Base-by-base conservation (phyloP, 2,113 vertebrate species). In the Platichthys flesus region DNA sequence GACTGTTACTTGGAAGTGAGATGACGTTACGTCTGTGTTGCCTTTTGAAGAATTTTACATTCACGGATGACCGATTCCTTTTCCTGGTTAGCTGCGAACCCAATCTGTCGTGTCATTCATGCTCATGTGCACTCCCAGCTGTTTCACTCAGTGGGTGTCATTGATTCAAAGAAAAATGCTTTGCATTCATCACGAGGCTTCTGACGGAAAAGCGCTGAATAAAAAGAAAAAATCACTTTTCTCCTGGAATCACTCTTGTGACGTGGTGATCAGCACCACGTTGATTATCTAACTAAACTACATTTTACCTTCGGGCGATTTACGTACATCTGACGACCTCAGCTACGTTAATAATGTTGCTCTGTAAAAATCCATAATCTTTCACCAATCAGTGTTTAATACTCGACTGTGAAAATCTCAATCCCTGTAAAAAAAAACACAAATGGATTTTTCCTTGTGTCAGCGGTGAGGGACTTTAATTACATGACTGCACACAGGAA, bases 71-170 rank as follows among this genome's bases (percentile, higher is more conserved):
- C 21, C 5, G 45, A 23, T 60, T 21, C 15, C 40, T 28, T 18
- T 40, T 47, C 23, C 31, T 31, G 31, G 31, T 31, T 31, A 31
- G 31, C 31, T 51, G 16, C 18, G 8, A 64, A 8, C 15, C 12
- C 71, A 37, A 18, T 76, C 76, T 68, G 67, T 72, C 64, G 21
- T 67, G 37, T 76, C 28, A 28, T 23, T 78, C 10, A 18, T n/a
- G 67, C 28, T 5, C 47, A 16, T 51, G 15, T 15, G 47, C 14
- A 26, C 64, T 54, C 57, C 57, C 49, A 76, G 57, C 62, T 76
- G 75, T 68, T 54, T 15, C 2, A 52, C 18, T 74, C 66, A 55
- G 24, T 18, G 12, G 13, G 24, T 54, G 12, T 58, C 1, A 71
- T 18, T 42, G 58, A 24, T 12, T 42, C 1, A 59, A 21, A 56